A percentile compares a stretch with the other conserved stretches of the same genome.
Conservation (phyloP, 2,888 invertebrate species). For the Polylopha cassiicola region DNA sequence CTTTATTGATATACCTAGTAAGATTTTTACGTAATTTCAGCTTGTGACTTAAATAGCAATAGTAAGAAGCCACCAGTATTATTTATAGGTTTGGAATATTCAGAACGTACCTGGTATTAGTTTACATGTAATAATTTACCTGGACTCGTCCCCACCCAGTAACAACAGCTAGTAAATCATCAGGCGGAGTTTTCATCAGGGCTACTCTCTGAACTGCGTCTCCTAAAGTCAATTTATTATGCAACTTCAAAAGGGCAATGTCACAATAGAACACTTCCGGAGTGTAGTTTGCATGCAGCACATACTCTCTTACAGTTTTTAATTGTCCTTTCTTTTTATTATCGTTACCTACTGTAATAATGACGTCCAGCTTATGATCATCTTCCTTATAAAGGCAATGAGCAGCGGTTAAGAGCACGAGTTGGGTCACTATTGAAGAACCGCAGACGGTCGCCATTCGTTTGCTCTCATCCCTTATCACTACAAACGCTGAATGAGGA, state of each 20-base stretch:
- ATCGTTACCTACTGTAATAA: constrained; percentile 23
- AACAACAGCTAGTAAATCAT: constrained; percentile 15
- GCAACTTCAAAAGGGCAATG: constrained; percentile 27
- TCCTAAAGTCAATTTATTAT: constrained; percentile 18
- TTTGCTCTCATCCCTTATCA: constrained; percentile 16
- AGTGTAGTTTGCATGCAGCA: constrained; percentile 22
- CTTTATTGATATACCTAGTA: too few relatives aligned
- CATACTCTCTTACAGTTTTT: not conserved
- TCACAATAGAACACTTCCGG: not conserved
- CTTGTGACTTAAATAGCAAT: too few relatives aligned
- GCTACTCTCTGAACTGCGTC: constrained; percentile 25
- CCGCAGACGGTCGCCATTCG: constrained; percentile 36
- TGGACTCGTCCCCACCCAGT: constrained; percentile 35
- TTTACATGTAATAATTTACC: too few relatives aligned
- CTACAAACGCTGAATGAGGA: constrained; percentile 31
- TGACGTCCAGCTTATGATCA: fast-evolving
- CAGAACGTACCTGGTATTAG: too few relatives aligned
- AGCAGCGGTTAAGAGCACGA: constrained; percentile 36
- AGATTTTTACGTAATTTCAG: too few relatives aligned
- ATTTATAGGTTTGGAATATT: too few relatives aligned
- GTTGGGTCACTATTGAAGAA: constrained; percentile 38
- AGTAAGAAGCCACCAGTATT: too few relatives aligned
- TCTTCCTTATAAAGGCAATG: constrained; percentile 32
- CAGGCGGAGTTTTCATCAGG: constrained; percentile 27
- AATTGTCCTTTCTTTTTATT: constrained; percentile 6